These are phyloP conservation scores for Spinus olivaceus DNA, from an alignment of 2,797 vertebrate genomes.

Conservation along the genomic window DNA sequence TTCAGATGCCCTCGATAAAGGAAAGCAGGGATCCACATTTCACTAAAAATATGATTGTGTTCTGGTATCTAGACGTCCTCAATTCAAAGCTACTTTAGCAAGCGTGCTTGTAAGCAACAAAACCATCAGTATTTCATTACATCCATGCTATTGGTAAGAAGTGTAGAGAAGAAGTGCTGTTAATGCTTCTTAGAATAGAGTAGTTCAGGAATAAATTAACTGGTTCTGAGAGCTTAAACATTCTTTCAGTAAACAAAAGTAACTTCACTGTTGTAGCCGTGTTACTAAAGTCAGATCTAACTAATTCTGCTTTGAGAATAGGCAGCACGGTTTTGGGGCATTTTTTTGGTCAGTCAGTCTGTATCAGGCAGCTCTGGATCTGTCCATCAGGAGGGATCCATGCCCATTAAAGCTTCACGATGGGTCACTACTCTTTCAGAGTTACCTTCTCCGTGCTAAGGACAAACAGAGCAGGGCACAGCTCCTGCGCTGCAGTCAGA, in stretches of 20 bases:
- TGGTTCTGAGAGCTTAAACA: background rate
- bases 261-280: background rate
- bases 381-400: background rate
- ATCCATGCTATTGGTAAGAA: background rate
- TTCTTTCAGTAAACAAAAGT: background rate
- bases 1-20: background rate
- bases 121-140: background rate
- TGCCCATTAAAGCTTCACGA: background rate
- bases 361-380: background rate
- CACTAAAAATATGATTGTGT: background rate
- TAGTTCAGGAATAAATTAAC: background rate
- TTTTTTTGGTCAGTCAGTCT: background rate
- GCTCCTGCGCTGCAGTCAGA: background rate
- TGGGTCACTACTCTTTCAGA: background rate
- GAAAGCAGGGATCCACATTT: background rate
- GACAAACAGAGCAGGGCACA: background rate
- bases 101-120: background rate
- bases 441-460: background rate
- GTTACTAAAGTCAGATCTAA: background rate
- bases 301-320: background rate
- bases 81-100: background rate
- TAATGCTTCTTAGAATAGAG: background rate
- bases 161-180: background rate
- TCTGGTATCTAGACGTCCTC: background rate
- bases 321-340: background rate